A percentile compares a stretch with the other conserved stretches of the same genome.
Evolutionary conservation across 2,797 vertebrate genomes (phyloP).

Genomic region (Heterohyrax brucei): DNA sequence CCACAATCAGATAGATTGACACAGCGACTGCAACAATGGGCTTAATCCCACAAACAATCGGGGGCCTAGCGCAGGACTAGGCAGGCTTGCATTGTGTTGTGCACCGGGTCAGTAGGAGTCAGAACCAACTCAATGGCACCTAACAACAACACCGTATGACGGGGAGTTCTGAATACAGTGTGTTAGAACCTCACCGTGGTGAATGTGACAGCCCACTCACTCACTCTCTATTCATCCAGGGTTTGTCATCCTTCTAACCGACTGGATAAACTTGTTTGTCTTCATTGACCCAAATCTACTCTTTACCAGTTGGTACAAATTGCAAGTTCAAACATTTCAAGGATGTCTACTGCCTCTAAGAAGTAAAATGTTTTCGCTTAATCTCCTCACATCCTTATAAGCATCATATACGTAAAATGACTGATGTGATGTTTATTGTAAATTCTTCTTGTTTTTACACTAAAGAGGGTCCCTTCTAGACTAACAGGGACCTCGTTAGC

Average conservation of each 20-base stretch:
- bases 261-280: neutral
- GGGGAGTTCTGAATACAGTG: neutral
- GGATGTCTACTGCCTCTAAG: neutral
- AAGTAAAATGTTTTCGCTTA: neutral
- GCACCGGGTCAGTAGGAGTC: too few species aligned
- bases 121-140: too few species aligned
- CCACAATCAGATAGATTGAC: too few species aligned
- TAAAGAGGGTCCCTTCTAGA: neutral
- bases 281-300: conserved; percentile 3
- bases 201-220: neutral
- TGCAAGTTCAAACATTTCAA: neutral
- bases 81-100: too few species aligned
- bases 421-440: neutral
- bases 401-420: neutral
- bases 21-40: too few species aligned
- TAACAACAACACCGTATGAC: neutral
- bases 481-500: accelerated
- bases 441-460: neutral
- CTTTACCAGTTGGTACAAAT: neutral
- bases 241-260: neutral
- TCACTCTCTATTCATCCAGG: neutral
- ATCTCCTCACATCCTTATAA: neutral
- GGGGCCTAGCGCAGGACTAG: too few species aligned
- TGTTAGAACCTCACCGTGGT: conserved; percentile 17
- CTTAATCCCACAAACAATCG: too few species aligned